phyloP scores from a whole-genome alignment of 1,140 invertebrate species.

The Geopemphigus sp. region DNA sequence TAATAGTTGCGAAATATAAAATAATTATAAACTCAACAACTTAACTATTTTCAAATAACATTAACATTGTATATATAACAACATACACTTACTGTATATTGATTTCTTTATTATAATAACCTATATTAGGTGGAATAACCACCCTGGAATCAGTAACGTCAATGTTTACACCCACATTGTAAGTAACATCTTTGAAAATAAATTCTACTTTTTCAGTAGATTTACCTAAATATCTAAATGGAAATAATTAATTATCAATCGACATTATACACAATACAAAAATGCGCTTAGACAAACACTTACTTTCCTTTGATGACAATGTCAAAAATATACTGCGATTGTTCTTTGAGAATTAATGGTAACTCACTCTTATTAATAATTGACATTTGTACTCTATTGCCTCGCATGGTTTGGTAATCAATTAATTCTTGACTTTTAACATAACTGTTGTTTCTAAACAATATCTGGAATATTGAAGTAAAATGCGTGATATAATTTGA shows the following conservation, averaged over 20 bases:
- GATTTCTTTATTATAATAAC: not conserved
- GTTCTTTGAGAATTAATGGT: not conserved
- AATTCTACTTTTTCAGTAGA: conserved; percentile 38
- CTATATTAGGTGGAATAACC: not conserved
- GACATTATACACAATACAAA: too few relatives aligned
- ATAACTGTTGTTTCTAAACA: conserved; percentile 35
- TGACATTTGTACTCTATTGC: conserved; percentile 18
- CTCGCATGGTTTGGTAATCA: conserved; percentile 15
- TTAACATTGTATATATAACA: too few relatives aligned
- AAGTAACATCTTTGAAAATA: conserved; percentile 32
- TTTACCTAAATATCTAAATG: conserved; percentile 32
- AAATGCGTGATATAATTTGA: not conserved
- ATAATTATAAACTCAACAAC: not conserved
- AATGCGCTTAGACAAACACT: not conserved
- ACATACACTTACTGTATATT: conserved; percentile 37
- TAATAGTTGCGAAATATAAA: not conserved
- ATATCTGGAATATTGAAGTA: conserved; percentile 7
- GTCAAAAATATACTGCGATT: conserved; percentile 34
- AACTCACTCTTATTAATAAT: conserved; percentile 18
- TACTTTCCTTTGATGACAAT: conserved; percentile 32
- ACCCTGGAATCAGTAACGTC: conserved; percentile 28
- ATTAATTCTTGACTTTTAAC: not conserved
- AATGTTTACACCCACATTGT: conserved; percentile 36
- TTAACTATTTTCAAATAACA: not conserved
- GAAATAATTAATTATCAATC: not conserved